Base-by-base conservation (phyloP, 2,888 invertebrate genomes). In the Pyrgus malvae region DNA sequence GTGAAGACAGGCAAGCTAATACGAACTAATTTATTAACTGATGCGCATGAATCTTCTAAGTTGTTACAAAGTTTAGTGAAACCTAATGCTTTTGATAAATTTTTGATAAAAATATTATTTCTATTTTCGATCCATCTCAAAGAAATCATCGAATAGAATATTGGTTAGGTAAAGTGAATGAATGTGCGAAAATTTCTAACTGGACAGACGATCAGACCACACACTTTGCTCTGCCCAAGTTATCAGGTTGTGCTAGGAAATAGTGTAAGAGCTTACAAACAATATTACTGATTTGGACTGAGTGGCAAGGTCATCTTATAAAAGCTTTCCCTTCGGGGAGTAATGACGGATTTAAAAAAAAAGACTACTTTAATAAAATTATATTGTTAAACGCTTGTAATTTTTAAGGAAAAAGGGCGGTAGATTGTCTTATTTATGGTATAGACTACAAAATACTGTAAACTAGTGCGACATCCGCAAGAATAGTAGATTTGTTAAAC, bases 371-470 rank as follows among this genome's bases (percentile, higher is more conserved):
- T 27, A 53, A 55, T 8, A 60, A 58, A 55, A 54, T 57, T 35
- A 41, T 51, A 3, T 16, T 59, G n/a, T 41, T 63, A 31, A 60
- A 61, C 48, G 38, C 59, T 1, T 63, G 63, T 37, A 48, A 46
- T 0, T 58, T 61, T 6, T 17, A n/a, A 12, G 54, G 49, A 0
- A 56, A 48, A 25, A 57, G 42, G 11, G 60, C 61, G 1, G 58
- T 61, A 12, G 58, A 61, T 33, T 59, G 59, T 21, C 2, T 59
- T 0, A 59, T 56, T 11, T 48, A 51, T 16, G 49, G 61, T 3
- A 48, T 59, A 8, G 57, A 57, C 12, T 55, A 61, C 40, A 27
- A 48, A n/a, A 57, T 37, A 12, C 50, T 60, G 9, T 40, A 38
- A 5, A 48, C 55, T 5, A 33, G 55, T 35, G 60, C 60, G 5